Conservation (phyloP, 2,888 invertebrate species). For the Ennomos erosarius region DNA sequence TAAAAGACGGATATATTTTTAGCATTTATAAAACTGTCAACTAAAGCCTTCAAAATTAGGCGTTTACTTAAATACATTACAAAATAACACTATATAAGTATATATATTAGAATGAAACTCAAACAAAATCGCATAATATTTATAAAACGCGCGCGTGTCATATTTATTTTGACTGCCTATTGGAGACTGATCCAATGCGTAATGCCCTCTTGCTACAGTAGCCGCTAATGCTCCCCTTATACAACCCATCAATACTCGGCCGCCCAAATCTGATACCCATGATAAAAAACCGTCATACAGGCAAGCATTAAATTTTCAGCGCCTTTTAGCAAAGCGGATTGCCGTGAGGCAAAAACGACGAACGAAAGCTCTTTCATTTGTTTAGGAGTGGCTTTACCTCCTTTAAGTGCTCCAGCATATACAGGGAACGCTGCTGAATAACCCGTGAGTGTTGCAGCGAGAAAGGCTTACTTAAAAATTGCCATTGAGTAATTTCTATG, state of each 20-base stretch:
- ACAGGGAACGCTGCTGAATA: constrained; percentile 71
- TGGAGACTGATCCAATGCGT: constrained; percentile 25
- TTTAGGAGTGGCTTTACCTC: constrained; percentile 78
- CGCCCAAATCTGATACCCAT: constrained; percentile 45
- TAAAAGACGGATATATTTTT: too few species aligned
- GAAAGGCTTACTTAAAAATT: constrained; percentile 81
- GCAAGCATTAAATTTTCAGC: constrained; percentile 75
- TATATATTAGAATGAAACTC: constrained; percentile 4
- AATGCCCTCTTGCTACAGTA: constrained; percentile 29
- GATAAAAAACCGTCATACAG: constrained; percentile 56
- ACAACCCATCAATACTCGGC: constrained; percentile 39
- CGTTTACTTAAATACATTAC: too few species aligned
- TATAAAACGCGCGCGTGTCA: constrained; percentile 15
- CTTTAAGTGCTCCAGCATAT: constrained; percentile 78
- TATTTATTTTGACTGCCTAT: constrained; percentile 30
- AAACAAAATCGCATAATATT: constrained; percentile 4
- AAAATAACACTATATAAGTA: too few species aligned
- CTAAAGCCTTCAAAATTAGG: too few species aligned
- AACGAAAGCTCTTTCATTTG: constrained; percentile 80
- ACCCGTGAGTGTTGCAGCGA: constrained; percentile 77
- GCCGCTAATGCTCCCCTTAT: constrained; percentile 32
- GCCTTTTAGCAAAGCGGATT: constrained; percentile 77
- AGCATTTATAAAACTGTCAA: too few species aligned
- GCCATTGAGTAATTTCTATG: constrained; percentile 78
- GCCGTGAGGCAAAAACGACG: constrained; percentile 64